These are phyloP conservation scores for Charina bottae DNA, from an alignment of 2,113 vertebrate species.

Conservation along the genomic window DNA sequence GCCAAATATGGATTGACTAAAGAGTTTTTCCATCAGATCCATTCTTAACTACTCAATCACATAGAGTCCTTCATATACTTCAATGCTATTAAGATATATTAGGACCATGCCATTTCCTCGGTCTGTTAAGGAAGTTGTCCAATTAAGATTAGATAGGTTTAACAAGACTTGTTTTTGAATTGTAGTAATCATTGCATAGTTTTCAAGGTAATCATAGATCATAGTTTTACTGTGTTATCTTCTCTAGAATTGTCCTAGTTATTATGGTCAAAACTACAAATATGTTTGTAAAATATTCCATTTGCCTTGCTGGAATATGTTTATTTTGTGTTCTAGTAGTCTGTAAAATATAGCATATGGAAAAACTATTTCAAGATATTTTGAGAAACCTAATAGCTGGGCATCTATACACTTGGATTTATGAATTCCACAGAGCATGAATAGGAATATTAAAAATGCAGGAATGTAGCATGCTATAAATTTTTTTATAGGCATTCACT, in stretches of 20 bases:
- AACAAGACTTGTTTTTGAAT: background rate
- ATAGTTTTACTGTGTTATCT: background rate
- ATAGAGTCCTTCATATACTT: background rate
- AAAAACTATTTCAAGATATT: background rate
- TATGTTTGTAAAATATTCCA: background rate
- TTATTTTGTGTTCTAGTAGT: background rate
- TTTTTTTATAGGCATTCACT: background rate
- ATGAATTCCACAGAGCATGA: background rate
- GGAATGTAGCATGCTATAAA: background rate
- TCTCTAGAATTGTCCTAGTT: background rate
- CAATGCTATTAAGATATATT: background rate
- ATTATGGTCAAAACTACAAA: background rate
- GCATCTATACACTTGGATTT: conserved; percentile 18
- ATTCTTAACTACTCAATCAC: background rate
- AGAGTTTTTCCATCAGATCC: background rate
- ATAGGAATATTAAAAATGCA: conserved; percentile 18
- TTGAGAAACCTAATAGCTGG: conserved; percentile 23
- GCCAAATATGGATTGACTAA: background rate
- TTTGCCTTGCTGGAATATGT: background rate
- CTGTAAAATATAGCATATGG: conserved; percentile 11
- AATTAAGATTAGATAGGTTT: background rate
- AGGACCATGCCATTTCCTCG: background rate
- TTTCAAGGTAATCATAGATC: background rate
- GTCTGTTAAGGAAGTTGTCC: background rate
- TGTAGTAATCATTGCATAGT: background rate